phyloP scores from a whole-genome alignment of 2,113 vertebrate genomes.

The Cryptotis parvus region DNA sequence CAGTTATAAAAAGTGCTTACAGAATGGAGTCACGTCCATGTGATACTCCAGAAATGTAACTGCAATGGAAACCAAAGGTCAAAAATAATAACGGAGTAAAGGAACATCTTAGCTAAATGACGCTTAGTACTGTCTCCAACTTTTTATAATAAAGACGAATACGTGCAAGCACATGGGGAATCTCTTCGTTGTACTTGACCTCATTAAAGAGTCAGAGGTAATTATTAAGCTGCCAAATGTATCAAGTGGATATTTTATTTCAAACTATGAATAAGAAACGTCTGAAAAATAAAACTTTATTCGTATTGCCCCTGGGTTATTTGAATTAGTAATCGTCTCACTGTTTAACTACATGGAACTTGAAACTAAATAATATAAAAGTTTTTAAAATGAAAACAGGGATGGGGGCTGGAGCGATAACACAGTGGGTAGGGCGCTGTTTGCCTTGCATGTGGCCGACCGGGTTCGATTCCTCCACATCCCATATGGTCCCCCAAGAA shows the following conservation, averaged over 20 bases:
- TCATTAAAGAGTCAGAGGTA: neutral
- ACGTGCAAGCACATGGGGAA: neutral
- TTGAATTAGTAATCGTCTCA: neutral
- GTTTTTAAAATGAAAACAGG: neutral
- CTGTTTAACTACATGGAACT: neutral
- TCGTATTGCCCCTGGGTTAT: neutral
- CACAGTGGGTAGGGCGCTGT: too few relatives aligned
- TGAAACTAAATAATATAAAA: conserved; percentile 27
- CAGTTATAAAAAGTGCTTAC: conserved; percentile 78
- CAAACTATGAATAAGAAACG: neutral
- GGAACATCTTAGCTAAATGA: conserved; percentile 12
- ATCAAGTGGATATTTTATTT: conserved; percentile 15
- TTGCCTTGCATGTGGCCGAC: too few relatives aligned
- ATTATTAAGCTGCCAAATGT: conserved; percentile 42
- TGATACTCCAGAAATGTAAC: conserved; percentile 76
- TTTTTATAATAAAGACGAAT: conserved; percentile 12
- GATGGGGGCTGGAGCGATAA: too few relatives aligned
- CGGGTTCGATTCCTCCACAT: too few relatives aligned
- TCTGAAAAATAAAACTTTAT: conserved; percentile 33
- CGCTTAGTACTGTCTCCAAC: conserved; percentile 6
- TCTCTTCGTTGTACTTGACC: neutral
- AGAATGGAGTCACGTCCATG: conserved; percentile 80
- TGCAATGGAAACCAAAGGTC: conserved; percentile 68
- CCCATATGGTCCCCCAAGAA: too few relatives aligned
- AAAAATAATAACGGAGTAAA: neutral